Conservation (phyloP, 92 coral and sea anemone species). For the Parazoanthus atlanticus region DNA sequence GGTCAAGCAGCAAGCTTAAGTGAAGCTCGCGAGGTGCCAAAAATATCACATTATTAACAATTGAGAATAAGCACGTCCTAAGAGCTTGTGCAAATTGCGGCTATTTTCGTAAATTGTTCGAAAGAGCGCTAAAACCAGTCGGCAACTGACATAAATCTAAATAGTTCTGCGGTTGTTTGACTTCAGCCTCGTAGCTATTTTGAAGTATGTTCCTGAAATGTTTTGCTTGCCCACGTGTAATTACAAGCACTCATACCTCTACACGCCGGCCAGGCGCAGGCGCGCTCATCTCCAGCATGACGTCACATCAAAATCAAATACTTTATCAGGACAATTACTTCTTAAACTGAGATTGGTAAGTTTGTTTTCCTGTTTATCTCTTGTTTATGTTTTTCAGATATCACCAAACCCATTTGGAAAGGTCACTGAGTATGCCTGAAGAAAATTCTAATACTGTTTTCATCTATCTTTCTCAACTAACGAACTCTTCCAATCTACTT, state of each 20-base stretch:
- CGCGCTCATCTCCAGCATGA: neutral
- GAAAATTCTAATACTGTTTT: neutral
- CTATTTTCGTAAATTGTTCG: neutral
- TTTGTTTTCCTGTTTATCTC: conserved; percentile 31
- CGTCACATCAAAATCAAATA: conserved; percentile 1
- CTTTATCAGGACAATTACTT: conserved; percentile 12
- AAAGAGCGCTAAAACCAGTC: conserved; percentile 21
- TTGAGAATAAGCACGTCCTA: neutral
- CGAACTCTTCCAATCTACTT: neutral
- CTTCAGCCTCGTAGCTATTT: conserved; percentile 19
- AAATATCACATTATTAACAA: conserved; percentile 1
- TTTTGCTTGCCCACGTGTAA: neutral
- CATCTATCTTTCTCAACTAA: too few relatives aligned
- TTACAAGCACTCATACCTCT: neutral
- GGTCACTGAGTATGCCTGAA: neutral
- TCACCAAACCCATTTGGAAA: conserved; percentile 13
- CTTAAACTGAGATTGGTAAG: neutral
- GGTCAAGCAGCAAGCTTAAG: neutral
- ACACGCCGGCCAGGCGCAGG: neutral
- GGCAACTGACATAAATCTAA: neutral
- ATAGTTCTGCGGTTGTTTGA: conserved; percentile 29
- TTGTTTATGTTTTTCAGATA: conserved; percentile 10
- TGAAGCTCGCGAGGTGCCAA: conserved; percentile 7
- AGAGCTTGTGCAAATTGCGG: neutral
- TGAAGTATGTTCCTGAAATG: neutral